Percentiles rank a stretch among this genome's conserved stretches.
Conservation (phyloP, 2,888 invertebrate genomes). For the Dasypogon diadema region DNA sequence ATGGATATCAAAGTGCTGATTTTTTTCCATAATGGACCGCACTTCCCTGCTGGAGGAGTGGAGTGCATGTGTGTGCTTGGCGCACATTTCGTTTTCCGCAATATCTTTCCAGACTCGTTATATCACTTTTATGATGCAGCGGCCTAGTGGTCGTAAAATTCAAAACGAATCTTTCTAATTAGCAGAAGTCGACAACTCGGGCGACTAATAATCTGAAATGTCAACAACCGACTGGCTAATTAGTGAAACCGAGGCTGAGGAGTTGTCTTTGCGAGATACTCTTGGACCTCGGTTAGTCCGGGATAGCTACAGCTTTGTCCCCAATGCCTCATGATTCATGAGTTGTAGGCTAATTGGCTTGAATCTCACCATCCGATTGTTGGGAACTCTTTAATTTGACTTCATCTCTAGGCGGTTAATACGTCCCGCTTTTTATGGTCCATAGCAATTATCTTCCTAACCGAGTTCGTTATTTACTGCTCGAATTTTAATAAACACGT, state of each 20-base stretch:
- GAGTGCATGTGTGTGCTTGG: neutral
- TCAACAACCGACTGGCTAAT: conserved; percentile 53
- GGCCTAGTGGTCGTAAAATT: conserved; percentile 44
- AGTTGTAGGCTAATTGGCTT: conserved; percentile 44
- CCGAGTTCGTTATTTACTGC: conserved; percentile 23
- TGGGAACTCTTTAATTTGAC: conserved; percentile 3
- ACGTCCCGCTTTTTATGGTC: conserved; percentile 25
- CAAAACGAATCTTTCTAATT: conserved; percentile 50
- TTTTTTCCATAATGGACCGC: conserved; percentile 37
- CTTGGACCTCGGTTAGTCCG: conserved; percentile 28
- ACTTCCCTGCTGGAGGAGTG: conserved; percentile 14
- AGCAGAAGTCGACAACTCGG: conserved; percentile 50
- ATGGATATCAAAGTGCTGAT: conserved; percentile 55
- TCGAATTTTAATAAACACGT: conserved; percentile 34
- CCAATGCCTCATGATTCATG: conserved; percentile 25
- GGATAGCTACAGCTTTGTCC: conserved; percentile 13
- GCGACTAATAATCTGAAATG: conserved; percentile 53
- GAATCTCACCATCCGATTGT: conserved; percentile 21
- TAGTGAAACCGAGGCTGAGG: conserved; percentile 50
- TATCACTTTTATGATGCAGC: conserved; percentile 44
- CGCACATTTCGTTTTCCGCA: conserved; percentile 11
- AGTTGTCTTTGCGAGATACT: conserved; percentile 47
- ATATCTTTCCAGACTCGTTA: conserved; percentile 27
- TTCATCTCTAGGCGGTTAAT: neutral
- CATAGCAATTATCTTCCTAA: conserved; percentile 41